A percentile compares a stretch with the other conserved stretches of the same genome.
phyloP scores from a whole-genome alignment of 2,888 invertebrate species.

The Nephrotoma flavescens region DNA sequence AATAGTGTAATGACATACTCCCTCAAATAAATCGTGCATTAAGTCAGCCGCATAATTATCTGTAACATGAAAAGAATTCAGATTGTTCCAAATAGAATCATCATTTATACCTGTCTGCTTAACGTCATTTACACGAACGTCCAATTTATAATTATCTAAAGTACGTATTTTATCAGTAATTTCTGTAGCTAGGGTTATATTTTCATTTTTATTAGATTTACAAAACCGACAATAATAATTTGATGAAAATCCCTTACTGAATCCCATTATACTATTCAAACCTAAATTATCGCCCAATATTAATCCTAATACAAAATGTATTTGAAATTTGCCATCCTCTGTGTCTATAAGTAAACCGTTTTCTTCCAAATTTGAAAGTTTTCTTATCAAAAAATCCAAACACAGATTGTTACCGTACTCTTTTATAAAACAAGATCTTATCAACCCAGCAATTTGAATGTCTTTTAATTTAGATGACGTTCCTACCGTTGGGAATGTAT shows the following conservation, averaged over 20 bases:
- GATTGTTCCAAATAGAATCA: neutral
- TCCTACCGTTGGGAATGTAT: neutral
- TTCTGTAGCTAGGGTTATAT: constrained; percentile 11
- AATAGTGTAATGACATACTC: neutral
- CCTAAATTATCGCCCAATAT: constrained; percentile 12
- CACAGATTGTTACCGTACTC: constrained; percentile 12
- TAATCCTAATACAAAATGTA: constrained; percentile 11
- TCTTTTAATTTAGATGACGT: neutral
- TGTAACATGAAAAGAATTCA: neutral
- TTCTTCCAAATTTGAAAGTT: constrained; percentile 4
- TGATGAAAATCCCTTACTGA: constrained; percentile 13
- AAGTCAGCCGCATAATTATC: neutral
- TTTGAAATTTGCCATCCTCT: neutral
- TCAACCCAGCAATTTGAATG: neutral
- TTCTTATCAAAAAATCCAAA: constrained; percentile 15
- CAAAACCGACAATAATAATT: constrained; percentile 18
- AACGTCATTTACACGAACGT: constrained; percentile 8
- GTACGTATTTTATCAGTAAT: constrained; percentile 11
- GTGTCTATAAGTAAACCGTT: constrained; percentile 13
- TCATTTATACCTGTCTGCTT: neutral
- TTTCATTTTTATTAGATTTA: constrained; percentile 12
- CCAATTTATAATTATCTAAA: constrained; percentile 12
- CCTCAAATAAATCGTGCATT: neutral
- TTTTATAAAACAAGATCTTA: neutral
- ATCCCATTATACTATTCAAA: constrained; percentile 9